Evolutionary conservation across 2,797 vertebrate species (phyloP), one percentile per base, ranked within the genome.

Genomic region (Lateolabrax maculatus): DNA sequence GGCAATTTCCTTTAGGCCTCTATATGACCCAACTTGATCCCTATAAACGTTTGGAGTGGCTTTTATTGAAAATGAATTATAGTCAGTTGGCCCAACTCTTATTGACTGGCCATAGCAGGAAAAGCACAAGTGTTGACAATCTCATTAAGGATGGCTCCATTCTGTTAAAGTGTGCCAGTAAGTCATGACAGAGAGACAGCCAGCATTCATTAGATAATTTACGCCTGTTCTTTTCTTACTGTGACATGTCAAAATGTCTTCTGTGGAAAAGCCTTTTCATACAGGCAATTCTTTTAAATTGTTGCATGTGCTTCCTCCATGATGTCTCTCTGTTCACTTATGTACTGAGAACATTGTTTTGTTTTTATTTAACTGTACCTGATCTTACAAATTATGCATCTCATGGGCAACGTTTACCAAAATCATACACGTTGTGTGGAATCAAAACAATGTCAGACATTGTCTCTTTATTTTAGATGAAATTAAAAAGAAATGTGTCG

Each of bases 401-500:
- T 56, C 29, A 29, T 53, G 2, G 5, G 7, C 10, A 15, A 66
- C 39, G 71, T 39, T 51, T 3, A 61, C n/a, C 9, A 71, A 71
- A 67, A 69, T 58, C 18, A n/a, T 3, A 52, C 19, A 21, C 5
- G 2, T 36, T 71, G 27, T 72, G 16, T 60, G 18, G 3, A 81
- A 36, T 78, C 71, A 64, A 65, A 66, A 71, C 27, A 49, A 66
- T 53, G 19, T 61, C 25, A 31, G 9, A 41, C 43, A 68, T 46
- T 37, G 11, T 56, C 18, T 61, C 19, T 83, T 85, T 79, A 81
- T 90, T 81, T 82, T 53, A 55, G 56, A 63, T 79, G 25, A 56
- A 9, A 55, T 34, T 31, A 23, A 63, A 56, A 81, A 21, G 3
- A 66, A 39, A 44, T 51, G 18, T 43, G 25, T 57, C 53, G 27